Base-by-base conservation (phyloP, 2,797 vertebrate species). In the Phyllotis vaccarum region DNA sequence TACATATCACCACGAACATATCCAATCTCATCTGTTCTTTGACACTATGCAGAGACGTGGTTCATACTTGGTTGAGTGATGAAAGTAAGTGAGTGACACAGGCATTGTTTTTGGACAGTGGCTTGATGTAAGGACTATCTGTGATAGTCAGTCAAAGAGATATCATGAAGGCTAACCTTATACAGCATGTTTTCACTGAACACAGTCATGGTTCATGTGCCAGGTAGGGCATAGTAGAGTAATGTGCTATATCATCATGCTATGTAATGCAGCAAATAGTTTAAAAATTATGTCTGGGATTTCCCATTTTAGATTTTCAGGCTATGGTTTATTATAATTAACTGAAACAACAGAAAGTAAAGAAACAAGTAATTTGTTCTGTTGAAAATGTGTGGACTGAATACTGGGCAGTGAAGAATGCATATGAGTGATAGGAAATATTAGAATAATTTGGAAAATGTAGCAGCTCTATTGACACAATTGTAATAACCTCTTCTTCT, bases 381-480 rank as follows among this genome's bases (percentile, higher is more conserved):
- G 34, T 72, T 56, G 43, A 64, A 49, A 94, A 76, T 81, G 34
- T 29, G 80, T 60, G 74, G 34, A 46, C 93, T 37, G 49, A 40
- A 60, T 49, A 40, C 54, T 29, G 80, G 56, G 37, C 54, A 90
- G 29, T 37, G 37, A 90, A 81, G 40, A 74, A 49, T 3, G n/a
- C 17, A 6, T 13, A 21, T 49, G 54, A 64, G 43, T 46, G 83
- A 89, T 24, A 5, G 58, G 10, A 60, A 88, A 75, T 34, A 5
- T 40, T 37, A 87, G 11, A 56, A 93, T 27, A n/a, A n/a, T 85
- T 16, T 43, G 22, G 54, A 88, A 78, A 43, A 89, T 34, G 54
- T n/a, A 54, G 85, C 10, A 24, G 1, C 31, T 49, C 40, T 22
- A 90, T 9, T 40, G 31, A 82, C 75, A 83, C 16, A 70, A 13